These are phyloP conservation scores for Benitochromis conjunctus DNA, from an alignment of 2,113 vertebrate species.

Conservation along the genomic window DNA sequence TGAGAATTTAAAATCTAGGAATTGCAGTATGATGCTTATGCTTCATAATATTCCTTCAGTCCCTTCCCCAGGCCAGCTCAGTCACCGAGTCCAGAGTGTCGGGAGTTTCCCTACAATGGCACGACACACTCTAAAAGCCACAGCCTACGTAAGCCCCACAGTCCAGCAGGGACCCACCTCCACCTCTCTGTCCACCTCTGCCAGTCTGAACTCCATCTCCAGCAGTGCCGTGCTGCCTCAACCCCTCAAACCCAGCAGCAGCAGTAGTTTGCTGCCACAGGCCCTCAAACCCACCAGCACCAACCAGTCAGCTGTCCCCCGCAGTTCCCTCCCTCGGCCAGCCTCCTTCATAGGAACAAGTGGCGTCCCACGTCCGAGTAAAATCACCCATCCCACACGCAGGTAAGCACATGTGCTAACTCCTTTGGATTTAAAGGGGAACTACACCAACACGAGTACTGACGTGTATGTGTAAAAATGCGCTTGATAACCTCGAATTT, in stretches of 20 bases:
- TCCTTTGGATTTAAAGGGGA: background rate
- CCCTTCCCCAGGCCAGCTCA: slow-evolving; percentile 89
- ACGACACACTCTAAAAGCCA: slow-evolving; percentile 89
- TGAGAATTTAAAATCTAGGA: background rate
- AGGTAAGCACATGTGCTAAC: slow-evolving; percentile 72
- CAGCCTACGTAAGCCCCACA: slow-evolving; percentile 93
- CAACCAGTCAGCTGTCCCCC: slow-evolving; percentile 61
- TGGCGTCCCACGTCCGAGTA: slow-evolving; percentile 83
- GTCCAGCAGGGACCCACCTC: slow-evolving; percentile 84
- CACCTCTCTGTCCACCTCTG: slow-evolving; percentile 74
- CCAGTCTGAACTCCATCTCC: slow-evolving; percentile 76
- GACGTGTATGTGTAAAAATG: background rate
- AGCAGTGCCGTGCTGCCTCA: slow-evolving; percentile 78
- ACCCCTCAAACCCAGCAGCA: slow-evolving; percentile 79
- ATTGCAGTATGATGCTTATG: background rate
- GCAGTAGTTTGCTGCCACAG: slow-evolving; percentile 70
- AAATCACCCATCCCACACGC: slow-evolving; percentile 88
- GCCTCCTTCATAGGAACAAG: slow-evolving; percentile 83
- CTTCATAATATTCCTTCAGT: slow-evolving; percentile 65
- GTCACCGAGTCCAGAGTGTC: slow-evolving; percentile 88
- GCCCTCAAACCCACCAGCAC: slow-evolving; percentile 77
- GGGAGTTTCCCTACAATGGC: slow-evolving; percentile 84
- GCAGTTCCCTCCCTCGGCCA: slow-evolving; percentile 91
- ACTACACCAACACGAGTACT: background rate
- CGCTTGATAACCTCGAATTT: background rate